Evolutionary conservation across 2,113 vertebrate species (phyloP), one percentile per base, ranked within the genome.

Genomic region (Pantherophis guttatus): DNA sequence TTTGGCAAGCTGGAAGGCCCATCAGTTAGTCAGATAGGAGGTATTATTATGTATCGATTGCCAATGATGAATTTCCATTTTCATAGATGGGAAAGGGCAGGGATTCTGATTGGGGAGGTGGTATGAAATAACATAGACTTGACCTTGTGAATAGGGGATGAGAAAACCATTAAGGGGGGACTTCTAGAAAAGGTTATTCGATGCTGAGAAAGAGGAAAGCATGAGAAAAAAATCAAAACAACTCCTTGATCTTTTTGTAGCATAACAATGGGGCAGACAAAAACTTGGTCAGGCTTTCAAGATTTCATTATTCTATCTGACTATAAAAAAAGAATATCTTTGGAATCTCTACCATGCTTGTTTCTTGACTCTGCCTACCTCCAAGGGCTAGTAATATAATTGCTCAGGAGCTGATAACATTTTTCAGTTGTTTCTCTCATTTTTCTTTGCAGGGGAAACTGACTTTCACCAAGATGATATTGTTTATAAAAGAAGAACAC

Each of bases 401-500:
- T 86, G 17, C 9, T 19, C 2, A 57, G 29, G 4, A 59, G 4
- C 15, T n/a, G 57, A 26, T 19, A 58, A 86, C 19, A 29, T 50
- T 81, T 91, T 86, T 52, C 19, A 92, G 13, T 62, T 21, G 11
- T 23, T 54, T 44, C 6, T 86, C 53, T 91, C 53, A 54, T 26
- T 9, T 48, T 81, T 87, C 75, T 94, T 85, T 62, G 59, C 62
- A 97, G 97, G 81, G 5, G 93, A 91, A 59, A 92, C 93, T 89
- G 93, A 93, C 90, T 55, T 88, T 94, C 92, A 95, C 39, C 88
- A 95, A 23, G 96, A 97, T 94, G 95, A 96, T 91, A 94, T 97
- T 90, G 95, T 97, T 26, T 94, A 96, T 48, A 15, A 96, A 91
- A 95, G 93, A 94, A 96, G 97, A 94, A 95, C 93, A 29, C 93